phyloP scores from a whole-genome alignment of 1,140 invertebrate species.

The Wasmannia auropunctata region DNA sequence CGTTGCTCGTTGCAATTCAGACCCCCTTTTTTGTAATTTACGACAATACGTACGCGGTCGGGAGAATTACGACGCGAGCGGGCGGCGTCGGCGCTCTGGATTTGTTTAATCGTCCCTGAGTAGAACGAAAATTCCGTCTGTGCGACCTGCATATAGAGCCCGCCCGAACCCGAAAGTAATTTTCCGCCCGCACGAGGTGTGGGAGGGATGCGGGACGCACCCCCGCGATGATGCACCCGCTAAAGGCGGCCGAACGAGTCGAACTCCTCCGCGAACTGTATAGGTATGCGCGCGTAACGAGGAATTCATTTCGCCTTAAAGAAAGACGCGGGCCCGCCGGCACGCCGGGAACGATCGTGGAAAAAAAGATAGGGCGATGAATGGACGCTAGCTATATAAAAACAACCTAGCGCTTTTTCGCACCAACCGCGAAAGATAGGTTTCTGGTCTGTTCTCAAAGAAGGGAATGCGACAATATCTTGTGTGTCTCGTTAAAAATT shows the following conservation, averaged over 20 bases:
- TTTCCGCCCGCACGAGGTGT: constrained; percentile 9
- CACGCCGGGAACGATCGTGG: not conserved
- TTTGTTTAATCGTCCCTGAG: constrained; percentile 62
- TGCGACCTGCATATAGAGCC: constrained; percentile 6
- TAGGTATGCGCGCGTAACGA: constrained; percentile 5
- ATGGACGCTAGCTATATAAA: constrained; percentile 10
- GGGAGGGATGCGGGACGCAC: not conserved
- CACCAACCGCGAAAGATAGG: constrained; percentile 7
- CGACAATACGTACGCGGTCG: constrained; percentile 66
- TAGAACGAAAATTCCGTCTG: constrained; percentile 51
- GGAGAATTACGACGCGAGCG: constrained; percentile 38
- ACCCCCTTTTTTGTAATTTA: constrained; percentile 78
- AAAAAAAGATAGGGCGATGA: constrained; percentile 21
- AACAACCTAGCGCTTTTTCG: not conserved
- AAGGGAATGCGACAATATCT: not conserved
- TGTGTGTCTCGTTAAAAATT: not conserved
- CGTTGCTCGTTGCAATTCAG: constrained; percentile 66
- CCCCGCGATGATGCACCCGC: not conserved
- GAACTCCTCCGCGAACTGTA: constrained; percentile 11
- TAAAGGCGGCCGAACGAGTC: not conserved
- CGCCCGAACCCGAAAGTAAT: constrained; percentile 40
- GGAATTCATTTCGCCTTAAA: constrained; percentile 27
- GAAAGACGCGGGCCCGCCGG: not conserved
- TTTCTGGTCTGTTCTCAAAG: not conserved
- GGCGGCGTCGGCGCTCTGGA: constrained; percentile 50